phyloP scores from a whole-genome alignment of 2,113 vertebrate species.

The Arothron firmamentum region DNA sequence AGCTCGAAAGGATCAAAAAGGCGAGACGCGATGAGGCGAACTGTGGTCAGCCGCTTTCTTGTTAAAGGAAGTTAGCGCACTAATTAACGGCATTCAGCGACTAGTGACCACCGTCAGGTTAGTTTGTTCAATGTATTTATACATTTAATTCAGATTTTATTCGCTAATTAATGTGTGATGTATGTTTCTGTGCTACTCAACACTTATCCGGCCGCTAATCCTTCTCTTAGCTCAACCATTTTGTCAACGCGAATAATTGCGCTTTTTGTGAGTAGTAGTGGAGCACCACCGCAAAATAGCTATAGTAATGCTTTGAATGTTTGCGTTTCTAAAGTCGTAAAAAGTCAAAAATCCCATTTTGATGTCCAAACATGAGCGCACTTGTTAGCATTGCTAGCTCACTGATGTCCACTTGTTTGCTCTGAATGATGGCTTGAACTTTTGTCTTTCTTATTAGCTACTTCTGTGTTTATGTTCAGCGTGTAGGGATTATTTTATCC shows the following conservation, averaged over 20 bases:
- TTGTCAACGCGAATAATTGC: slow-evolving; percentile 1
- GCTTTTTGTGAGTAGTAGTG: neutral
- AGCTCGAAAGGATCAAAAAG: slow-evolving; percentile 27
- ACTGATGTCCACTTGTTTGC: too few relatives aligned
- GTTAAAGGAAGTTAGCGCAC: slow-evolving; percentile 29
- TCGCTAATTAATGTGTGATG: neutral
- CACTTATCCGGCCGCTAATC: slow-evolving; percentile 3
- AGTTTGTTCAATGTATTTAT: neutral
- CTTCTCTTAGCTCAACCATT: slow-evolving; percentile 30
- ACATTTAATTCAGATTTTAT: rapidly evolving
- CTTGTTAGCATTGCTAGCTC: too few relatives aligned
- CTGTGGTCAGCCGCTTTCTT: neutral
- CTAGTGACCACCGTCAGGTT: slow-evolving; percentile 46
- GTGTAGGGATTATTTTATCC: too few relatives aligned
- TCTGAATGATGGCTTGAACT: too few relatives aligned
- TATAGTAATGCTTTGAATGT: too few relatives aligned
- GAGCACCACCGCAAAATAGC: too few relatives aligned
- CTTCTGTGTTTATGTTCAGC: too few relatives aligned
- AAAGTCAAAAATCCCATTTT: too few relatives aligned
- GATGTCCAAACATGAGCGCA: too few relatives aligned
- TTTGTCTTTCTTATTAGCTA: too few relatives aligned
- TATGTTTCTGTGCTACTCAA: too few relatives aligned
- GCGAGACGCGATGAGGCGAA: neutral
- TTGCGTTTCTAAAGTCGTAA: too few relatives aligned
- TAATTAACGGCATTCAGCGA: slow-evolving; percentile 34